A percentile compares a stretch with the other conserved stretches of the same genome.
phyloP scores from a whole-genome alignment of 2,888 invertebrate species.

The Megastigmus dorsalis region DNA sequence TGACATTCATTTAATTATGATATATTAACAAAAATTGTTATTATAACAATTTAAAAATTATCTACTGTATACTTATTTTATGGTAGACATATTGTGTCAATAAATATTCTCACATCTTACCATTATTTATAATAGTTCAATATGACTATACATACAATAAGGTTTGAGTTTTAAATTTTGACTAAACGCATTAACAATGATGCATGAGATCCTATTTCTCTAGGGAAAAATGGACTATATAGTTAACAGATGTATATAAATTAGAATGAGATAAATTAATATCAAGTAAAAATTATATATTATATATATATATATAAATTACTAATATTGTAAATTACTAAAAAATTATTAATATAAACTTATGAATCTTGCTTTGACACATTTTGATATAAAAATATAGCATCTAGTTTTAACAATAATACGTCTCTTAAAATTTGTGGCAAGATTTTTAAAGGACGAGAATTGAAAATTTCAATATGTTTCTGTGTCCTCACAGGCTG shows the following conservation, averaged over 20 bases:
- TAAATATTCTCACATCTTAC: too few species aligned
- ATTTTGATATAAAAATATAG: slow-evolving; percentile 53
- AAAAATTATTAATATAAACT: slow-evolving; percentile 28
- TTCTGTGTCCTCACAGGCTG: slow-evolving; percentile 90
- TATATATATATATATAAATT: slow-evolving; percentile 47
- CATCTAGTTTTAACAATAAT: slow-evolving; percentile 46
- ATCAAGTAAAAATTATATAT: slow-evolving; percentile 25
- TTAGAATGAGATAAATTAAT: slow-evolving; percentile 38
- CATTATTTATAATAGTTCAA: neutral
- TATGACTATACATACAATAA: slow-evolving; percentile 10
- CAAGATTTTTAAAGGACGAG: slow-evolving; percentile 40
- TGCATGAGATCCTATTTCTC: slow-evolving; percentile 57
- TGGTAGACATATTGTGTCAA: too few species aligned
- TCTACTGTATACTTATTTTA: too few species aligned
- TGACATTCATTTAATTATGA: too few species aligned
- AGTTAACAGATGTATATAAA: slow-evolving; percentile 28
- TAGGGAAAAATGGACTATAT: slow-evolving; percentile 21
- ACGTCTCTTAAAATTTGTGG: slow-evolving; percentile 31
- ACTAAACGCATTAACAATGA: slow-evolving; percentile 29
- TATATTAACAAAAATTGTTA: too few species aligned
- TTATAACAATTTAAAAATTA: too few species aligned
- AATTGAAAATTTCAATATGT: slow-evolving; percentile 79
- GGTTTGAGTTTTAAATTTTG: slow-evolving; percentile 10
- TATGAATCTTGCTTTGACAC: slow-evolving; percentile 8
- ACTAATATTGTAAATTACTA: slow-evolving; percentile 38